Base-by-base conservation (phyloP, 2,888 invertebrate genomes). In the Amblyjoppa proteus region DNA sequence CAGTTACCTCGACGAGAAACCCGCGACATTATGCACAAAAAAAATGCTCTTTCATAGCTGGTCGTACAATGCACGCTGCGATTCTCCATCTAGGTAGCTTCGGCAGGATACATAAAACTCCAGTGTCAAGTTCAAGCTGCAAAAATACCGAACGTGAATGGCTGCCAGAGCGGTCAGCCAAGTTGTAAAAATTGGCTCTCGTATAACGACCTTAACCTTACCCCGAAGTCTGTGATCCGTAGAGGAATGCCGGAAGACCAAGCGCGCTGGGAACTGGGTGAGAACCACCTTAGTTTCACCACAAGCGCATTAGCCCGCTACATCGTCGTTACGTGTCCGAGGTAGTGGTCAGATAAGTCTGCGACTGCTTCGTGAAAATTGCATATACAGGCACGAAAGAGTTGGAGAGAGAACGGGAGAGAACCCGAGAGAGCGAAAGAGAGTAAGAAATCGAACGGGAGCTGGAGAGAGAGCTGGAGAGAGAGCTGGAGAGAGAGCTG, bases 131-230 rank as follows among this genome's bases (percentile, higher is more conserved):
- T 90, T 90, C 88, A 88, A 70, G 73, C 53, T 38, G 74, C 13
- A 58, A 58, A 82, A 64, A 74, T 77, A 77, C n/a, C 34, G 64
- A 34, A 73, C 49, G 80, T n/a, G 56, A 20, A 20, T 79, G 75
- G 86, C 84, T 90, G 91, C 90, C 91, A 90, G 88, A 87, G 83
- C 88, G 89, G 90, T 89, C 89, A 89, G 90, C 89, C 90, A 90
- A 91, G 90, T 89, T 87, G 88, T 89, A 92, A 91, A 91, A 91
- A 91, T 90, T 90, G 89, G 81, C 85, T 86, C 73, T 86, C 73
- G 75, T 87, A 87, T 86, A 82, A 82, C 84, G 89, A 87, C 91
- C 89, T 91, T 89, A 90, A 91, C 91, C 90, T 90, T 88, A 79
- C 16, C 31, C 28, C 69, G 78, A 70, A 70, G 45, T 66, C 66